Base-by-base conservation (phyloP, 2,113 vertebrate species). In the Microcebus murinus region DNA sequence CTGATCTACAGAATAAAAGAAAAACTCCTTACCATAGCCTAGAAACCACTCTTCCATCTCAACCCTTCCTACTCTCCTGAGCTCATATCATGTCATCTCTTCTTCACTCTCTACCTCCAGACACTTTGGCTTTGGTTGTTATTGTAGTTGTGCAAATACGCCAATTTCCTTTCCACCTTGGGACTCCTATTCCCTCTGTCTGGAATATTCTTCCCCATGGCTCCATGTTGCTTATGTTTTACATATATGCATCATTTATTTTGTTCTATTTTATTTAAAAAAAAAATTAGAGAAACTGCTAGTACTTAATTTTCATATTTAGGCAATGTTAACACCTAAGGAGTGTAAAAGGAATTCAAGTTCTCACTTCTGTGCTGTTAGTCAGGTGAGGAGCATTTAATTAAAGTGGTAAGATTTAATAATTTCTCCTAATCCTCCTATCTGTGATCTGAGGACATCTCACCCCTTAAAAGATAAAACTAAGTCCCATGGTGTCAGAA, bases 331-430 rank as follows among this genome's bases (percentile, higher is more conserved):
- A 93, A 96, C 96, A 97, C 96, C 90, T 95, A 90, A 84, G 21
- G 61, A 95, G 31, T 74, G 4, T 79, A 95, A 80, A 93, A 52
- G 79, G 70, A 96, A 96, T 94, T 96, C 91, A 96, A 91, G 76
- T 88, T 96, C 55, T 10, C 87, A 96, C 76, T 61, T 96, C 92
- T 89, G 61, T 92, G 93, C 93, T 95, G 73, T 97, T 98, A 96
- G 89, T 95, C 95, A 97, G 89, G 74, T 96, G 95, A 97, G 92
- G 94, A 97, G 94, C 27, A 55, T 95, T 96, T 98, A 96, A 95
- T 96, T 96, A 97, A 97, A 97, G 91, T 87, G 95, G 76, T 79
- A 73, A 97, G 55, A 90, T 74, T 96, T 96, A 85, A 76, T 97
- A 93, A 95, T 95, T 92, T 98, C 90, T 93, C 50, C 77, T 83